These are phyloP conservation scores for Dermolepida albohirtum DNA, from an alignment of 2,888 invertebrate genomes.

Conservation along the genomic window DNA sequence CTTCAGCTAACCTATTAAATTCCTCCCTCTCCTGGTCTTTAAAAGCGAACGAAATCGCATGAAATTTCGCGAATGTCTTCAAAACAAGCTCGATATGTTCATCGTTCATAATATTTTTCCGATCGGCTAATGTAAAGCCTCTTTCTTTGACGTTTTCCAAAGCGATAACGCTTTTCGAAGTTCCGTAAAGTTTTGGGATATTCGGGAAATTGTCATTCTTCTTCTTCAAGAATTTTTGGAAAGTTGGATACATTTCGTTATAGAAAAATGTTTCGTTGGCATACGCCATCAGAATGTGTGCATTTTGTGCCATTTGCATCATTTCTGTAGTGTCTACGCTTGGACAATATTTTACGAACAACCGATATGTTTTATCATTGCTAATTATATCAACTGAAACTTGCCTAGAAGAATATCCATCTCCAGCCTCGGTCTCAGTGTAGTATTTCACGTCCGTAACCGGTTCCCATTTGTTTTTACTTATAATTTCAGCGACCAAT, in stretches of 20 bases:
- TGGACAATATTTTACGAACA: slow-evolving; percentile 28
- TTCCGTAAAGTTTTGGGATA: slow-evolving; percentile 19
- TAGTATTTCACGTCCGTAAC: background rate
- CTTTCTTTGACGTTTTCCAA: slow-evolving; percentile 59
- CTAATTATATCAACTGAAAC: slow-evolving; percentile 38
- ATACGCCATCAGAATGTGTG: slow-evolving; percentile 1
- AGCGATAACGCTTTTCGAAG: slow-evolving; percentile 36
- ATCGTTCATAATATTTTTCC: slow-evolving; percentile 61
- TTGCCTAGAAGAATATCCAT: slow-evolving; percentile 42
- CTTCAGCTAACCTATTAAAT: slow-evolving; percentile 59
- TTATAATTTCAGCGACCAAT: slow-evolving; percentile 4
- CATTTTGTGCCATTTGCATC: slow-evolving; percentile 3
- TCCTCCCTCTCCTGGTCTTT: slow-evolving; percentile 68
- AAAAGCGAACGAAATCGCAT: slow-evolving; percentile 72
- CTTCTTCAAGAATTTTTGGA: slow-evolving; percentile 30
- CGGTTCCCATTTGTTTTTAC: background rate
- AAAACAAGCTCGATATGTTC: slow-evolving; percentile 59
- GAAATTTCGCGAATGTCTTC: slow-evolving; percentile 65
- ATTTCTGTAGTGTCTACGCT: background rate
- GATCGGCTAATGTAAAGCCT: slow-evolving; percentile 59
- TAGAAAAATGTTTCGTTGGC: slow-evolving; percentile 41
- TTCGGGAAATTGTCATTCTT: slow-evolving; percentile 10
- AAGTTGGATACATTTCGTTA: slow-evolving; percentile 36
- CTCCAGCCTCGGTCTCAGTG: slow-evolving; percentile 25
- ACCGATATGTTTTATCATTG: background rate